Evolutionary conservation across 2,888 invertebrate species (phyloP), one percentile per base, ranked within the genome.

Genomic region (Ectemnius lituratus): DNA sequence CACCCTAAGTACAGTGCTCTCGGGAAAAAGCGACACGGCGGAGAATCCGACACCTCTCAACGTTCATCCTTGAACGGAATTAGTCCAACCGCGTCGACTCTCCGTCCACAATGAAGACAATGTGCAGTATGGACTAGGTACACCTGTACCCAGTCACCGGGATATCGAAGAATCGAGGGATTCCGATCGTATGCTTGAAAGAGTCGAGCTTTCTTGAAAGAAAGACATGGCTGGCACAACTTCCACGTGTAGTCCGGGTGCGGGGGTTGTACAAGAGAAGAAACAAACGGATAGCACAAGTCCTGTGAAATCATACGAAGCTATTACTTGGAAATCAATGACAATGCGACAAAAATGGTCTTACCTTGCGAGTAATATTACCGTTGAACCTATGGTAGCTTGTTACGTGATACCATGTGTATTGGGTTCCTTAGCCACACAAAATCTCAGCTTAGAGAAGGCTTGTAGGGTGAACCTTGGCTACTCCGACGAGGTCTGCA

Each of bases 381-480:
- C 95, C 8, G 95, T 95, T 4, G 95, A 95, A 86, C 95, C 95
- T 0, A 94, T 95, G 92, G 89, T 95, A 70, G 95, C 95, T 1
- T 94, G 94, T 85, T 95, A 95, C 88, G 95, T 95, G 73, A 93
- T 93, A 87, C 93, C 93, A 0, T 93, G 93, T 80, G 93, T 93
- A 2, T 87, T 94, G 14, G 94, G 96, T 1, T 94, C 94, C 60
- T 88, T 97, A 79, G 96, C 96, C 20, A 96, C 96, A 57, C 97
- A 97, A 90, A 97, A 97, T 90, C 91, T 97, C 63, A 96, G 96
- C 89, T 92, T 97, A 86, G 97, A 97, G 90, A 97, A 97, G 90
- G 97, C 97, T 0, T 97, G 97, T 88, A 92, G 96, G 78, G 96
- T 97, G 0, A 97, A 97, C 90, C 92, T 97, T 84, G 93, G 91